These are phyloP conservation scores for Herminia tarsipennalis DNA, from an alignment of 2,888 invertebrate genomes.

Conservation along the genomic window DNA sequence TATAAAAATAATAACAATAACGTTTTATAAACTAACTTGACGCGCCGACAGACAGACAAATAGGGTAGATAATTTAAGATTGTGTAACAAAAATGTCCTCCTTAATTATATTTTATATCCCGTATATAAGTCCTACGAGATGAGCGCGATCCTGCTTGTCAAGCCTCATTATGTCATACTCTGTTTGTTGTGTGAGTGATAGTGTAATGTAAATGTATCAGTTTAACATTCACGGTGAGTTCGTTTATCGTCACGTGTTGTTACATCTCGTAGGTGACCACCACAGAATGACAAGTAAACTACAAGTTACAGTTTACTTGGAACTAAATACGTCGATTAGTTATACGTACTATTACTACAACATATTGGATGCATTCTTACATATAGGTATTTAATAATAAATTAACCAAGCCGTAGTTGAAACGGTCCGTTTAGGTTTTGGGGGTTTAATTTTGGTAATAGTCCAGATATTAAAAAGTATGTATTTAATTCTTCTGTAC, in stretches of 20 bases:
- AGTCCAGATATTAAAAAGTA: too few relatives aligned
- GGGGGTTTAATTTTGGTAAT: too few relatives aligned
- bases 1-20: too few relatives aligned
- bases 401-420: too few relatives aligned
- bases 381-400: neutral
- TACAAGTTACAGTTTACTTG: neutral
- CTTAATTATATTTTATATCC: too few relatives aligned
- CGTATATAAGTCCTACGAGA: too few relatives aligned
- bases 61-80: too few relatives aligned
- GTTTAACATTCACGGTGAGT: neutral
- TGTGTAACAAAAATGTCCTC: too few relatives aligned
- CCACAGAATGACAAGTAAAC: neutral
- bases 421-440: too few relatives aligned
- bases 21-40: too few relatives aligned
- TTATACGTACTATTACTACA: neutral
- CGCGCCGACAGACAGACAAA: too few relatives aligned
- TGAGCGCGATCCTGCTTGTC: neutral
- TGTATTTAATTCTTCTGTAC: too few relatives aligned
- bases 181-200: neutral
- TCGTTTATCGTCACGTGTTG: neutral
- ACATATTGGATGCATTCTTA: neutral
- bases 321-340: neutral
- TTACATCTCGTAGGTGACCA: neutral
- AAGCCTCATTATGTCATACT: neutral
- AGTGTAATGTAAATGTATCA: neutral